Evolutionary conservation across 2,797 vertebrate genomes (phyloP).

Genomic region (Vireo griseus): DNA sequence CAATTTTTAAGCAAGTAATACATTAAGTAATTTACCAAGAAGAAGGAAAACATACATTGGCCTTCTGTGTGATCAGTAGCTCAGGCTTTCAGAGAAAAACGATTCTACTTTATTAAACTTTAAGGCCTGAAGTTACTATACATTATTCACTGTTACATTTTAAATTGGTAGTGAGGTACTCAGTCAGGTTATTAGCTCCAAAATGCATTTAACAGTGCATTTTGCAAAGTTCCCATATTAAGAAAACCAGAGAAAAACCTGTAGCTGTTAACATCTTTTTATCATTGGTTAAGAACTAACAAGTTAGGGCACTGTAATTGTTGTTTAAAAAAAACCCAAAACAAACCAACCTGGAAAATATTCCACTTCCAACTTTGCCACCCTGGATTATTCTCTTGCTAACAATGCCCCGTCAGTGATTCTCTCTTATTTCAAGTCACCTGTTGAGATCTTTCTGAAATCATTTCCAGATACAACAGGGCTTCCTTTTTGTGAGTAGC

Average conservation of each 20-base stretch:
- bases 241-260: conserved; percentile 38
- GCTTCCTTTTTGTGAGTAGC: not conserved
- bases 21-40: not conserved
- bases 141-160: conserved; percentile 59
- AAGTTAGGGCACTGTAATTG: not conserved
- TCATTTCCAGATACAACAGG: not conserved
- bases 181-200: conserved; percentile 38
- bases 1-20: not conserved
- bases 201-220: conserved; percentile 40
- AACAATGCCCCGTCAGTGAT: not conserved
- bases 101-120: conserved; percentile 62
- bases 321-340: not conserved
- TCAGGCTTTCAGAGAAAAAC: conserved; percentile 40
- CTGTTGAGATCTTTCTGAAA: not conserved
- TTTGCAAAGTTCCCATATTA: conserved; percentile 26
- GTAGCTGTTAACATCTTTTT: not conserved
- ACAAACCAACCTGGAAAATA: not conserved
- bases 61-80: not conserved
- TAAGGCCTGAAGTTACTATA: conserved; percentile 67
- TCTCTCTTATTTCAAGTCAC: not conserved
- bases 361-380: not conserved
- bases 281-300: not conserved
- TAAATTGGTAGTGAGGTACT: conserved; percentile 48
- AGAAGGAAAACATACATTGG: not conserved
- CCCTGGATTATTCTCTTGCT: not conserved